A percentile compares a stretch with the other conserved stretches of the same genome.
phyloP scores from a whole-genome alignment of 2,797 vertebrate genomes.

The Anisognathus igniventris region DNA sequence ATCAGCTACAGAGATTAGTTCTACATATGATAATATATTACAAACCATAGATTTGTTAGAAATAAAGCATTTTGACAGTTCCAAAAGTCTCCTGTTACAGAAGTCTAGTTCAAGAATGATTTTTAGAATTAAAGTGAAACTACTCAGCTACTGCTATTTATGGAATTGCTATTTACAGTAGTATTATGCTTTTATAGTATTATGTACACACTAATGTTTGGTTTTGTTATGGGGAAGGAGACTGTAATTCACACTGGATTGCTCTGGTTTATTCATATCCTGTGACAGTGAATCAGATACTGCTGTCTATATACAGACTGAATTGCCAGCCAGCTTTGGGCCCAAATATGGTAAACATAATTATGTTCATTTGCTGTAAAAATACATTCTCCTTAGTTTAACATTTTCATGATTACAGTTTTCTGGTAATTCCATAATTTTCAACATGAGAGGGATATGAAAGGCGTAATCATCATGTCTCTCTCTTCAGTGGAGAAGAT shows the following conservation, averaged over 20 bases:
- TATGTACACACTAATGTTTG: not conserved
- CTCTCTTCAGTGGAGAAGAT: conserved; percentile 2
- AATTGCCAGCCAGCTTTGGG: conserved; percentile 45
- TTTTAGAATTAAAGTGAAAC: not conserved
- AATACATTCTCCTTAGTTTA: conserved; percentile 53
- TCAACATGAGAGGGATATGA: conserved; percentile 46
- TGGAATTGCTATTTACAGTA: not conserved
- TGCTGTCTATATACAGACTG: conserved; percentile 50
- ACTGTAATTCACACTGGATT: conserved; percentile 18
- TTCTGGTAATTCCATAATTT: conserved; percentile 67
- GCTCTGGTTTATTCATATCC: conserved; percentile 61
- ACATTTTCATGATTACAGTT: conserved; percentile 65
- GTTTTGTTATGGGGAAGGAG: conserved; percentile 9
- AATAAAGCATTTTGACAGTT: not conserved
- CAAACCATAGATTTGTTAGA: not conserved
- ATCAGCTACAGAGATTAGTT: not conserved
- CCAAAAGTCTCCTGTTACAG: not conserved
- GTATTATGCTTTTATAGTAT: not conserved
- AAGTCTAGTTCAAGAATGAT: not conserved
- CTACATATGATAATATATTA: not conserved
- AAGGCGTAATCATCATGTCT: conserved; percentile 59
- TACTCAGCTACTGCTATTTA: not conserved
- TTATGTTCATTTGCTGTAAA: conserved; percentile 63
- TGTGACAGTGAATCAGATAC: conserved; percentile 64
- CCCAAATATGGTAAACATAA: conserved; percentile 64